Evolutionary conservation across 2,113 vertebrate genomes (phyloP).

Genomic region (Coptodon bakossiorum): DNA sequence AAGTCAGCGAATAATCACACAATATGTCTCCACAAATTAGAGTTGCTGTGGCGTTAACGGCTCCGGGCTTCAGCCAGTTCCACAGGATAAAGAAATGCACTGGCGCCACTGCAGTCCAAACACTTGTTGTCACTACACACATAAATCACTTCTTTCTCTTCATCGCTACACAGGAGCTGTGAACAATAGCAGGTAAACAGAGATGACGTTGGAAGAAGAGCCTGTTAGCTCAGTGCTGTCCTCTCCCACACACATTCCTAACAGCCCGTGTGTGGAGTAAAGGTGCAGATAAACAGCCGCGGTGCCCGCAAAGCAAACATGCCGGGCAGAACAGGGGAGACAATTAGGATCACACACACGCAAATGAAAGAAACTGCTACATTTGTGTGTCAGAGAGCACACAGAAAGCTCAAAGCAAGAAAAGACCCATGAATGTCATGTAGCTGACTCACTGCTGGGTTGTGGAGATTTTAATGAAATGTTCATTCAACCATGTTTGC

Average conservation of each 20-base stretch:
- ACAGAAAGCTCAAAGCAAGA: not conserved
- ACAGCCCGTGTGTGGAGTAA: slow-evolving; percentile 18
- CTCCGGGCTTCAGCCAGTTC: slow-evolving; percentile 1
- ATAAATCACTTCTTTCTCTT: slow-evolving; percentile 48
- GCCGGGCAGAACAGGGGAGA: not conserved
- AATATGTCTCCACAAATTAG: not conserved
- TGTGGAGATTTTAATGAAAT: not conserved
- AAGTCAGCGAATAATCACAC: not conserved
- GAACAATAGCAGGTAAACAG: slow-evolving; percentile 64
- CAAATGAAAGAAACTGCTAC: not conserved
- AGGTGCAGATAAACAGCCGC: slow-evolving; percentile 30
- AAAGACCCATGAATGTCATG: not conserved
- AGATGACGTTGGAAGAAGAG: slow-evolving; percentile 29
- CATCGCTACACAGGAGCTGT: slow-evolving; percentile 36
- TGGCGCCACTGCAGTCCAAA: slow-evolving; percentile 46
- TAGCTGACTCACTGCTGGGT: not conserved
- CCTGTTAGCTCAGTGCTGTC: slow-evolving; percentile 25
- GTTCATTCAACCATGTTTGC: not conserved
- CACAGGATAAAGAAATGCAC: not conserved
- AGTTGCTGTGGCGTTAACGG: not conserved
- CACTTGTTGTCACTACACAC: slow-evolving; percentile 51
- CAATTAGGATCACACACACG: not conserved
- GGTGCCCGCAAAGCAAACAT: slow-evolving; percentile 51
- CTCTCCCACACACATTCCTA: slow-evolving; percentile 51
- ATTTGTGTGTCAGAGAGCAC: not conserved